Percentiles rank a stretch among this genome's conserved stretches.
These are phyloP conservation scores for Eurosta solidaginis DNA, from an alignment of 1,140 invertebrate genomes.

Conservation along the genomic window DNA sequence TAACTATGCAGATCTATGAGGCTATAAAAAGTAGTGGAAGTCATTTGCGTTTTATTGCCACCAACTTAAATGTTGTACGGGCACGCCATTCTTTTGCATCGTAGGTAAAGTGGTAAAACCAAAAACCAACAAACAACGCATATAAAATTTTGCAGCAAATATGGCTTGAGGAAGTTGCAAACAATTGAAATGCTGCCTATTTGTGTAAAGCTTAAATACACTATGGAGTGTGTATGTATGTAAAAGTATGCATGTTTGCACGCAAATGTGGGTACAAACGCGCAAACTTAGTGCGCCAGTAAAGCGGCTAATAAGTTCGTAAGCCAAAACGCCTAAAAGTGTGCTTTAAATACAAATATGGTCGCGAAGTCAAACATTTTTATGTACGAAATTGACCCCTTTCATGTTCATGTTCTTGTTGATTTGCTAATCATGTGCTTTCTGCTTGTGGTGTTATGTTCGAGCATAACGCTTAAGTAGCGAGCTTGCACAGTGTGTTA, in stretches of 20 bases:
- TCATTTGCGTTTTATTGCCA: slow-evolving; percentile 7
- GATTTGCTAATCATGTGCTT: too few relatives aligned
- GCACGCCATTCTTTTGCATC: neutral
- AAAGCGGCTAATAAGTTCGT: neutral
- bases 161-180: neutral
- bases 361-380: too few relatives aligned
- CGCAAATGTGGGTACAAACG: neutral
- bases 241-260: neutral
- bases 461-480: too few relatives aligned
- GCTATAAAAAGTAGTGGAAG: slow-evolving; percentile 5
- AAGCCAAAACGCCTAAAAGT: neutral
- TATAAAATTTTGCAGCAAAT: neutral
- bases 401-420: too few relatives aligned
- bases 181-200: neutral
- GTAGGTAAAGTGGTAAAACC: neutral
- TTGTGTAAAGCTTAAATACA: neutral
- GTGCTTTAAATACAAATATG: neutral
- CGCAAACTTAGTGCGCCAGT: neutral
- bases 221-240: too few relatives aligned
- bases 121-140: neutral
- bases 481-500: too few relatives aligned
- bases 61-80: neutral
- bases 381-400: neutral
- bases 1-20: neutral
- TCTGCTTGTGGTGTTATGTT: too few relatives aligned